A percentile compares a stretch with the other conserved stretches of the same genome.
Evolutionary conservation across 2,113 vertebrate species (phyloP).

Genomic region (Silurus asotus): DNA sequence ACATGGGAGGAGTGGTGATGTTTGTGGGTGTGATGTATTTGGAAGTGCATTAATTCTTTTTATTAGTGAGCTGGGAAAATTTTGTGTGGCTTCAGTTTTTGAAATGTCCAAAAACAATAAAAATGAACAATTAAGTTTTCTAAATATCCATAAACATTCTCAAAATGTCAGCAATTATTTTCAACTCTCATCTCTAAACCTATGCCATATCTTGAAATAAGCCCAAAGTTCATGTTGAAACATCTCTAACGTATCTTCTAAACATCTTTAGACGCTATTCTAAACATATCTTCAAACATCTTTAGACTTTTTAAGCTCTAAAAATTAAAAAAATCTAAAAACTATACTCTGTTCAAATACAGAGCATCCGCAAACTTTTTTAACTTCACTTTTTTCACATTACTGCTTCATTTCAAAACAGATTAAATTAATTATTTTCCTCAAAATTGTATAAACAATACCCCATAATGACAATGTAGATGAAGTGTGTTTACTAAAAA

Average conservation of each 20-base stretch:
- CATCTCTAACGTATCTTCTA: not conserved
- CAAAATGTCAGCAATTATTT: not conserved
- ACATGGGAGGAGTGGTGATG: not conserved
- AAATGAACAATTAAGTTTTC: not conserved
- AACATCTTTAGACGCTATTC: not conserved
- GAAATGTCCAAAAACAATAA: not conserved
- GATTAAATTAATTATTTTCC: no score
- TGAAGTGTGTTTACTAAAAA: no score
- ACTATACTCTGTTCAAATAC: no score
- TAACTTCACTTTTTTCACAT: no score
- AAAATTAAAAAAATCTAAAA: no score
- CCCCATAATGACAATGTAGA: no score
- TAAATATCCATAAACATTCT: not conserved
- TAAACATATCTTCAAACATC: not conserved
- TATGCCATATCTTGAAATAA: not conserved
- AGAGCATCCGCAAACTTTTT: no score
- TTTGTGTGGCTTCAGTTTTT: not conserved
- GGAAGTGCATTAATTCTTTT: not conserved
- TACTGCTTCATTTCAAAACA: no score
- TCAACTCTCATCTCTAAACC: not conserved
- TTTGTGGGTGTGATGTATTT: not conserved
- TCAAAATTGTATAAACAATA: no score
- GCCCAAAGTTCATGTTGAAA: not conserved
- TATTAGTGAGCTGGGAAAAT: not conserved
- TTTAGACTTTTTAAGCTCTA: not conserved